Evolutionary conservation across 2,113 vertebrate species (phyloP), one percentile per base, ranked within the genome.

Genomic region (Scomber japonicus): DNA sequence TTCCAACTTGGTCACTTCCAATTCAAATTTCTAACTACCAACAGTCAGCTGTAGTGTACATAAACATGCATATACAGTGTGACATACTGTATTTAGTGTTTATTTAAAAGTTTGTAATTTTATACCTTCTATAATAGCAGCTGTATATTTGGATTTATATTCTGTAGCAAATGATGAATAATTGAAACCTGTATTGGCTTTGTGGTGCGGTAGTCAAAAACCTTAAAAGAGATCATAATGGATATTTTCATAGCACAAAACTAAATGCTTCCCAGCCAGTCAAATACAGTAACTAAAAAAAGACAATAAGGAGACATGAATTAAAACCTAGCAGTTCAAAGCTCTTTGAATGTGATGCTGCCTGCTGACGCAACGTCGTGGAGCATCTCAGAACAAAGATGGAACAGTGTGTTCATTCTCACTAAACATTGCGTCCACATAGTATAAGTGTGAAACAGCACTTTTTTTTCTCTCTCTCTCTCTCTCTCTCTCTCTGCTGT

Each of bases 341-440:
- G 69, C 40, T 16, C 19, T 63, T 51, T 46, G 11, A 30, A 31
- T 11, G 0, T 2, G 2, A 14, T 56, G 70, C 9, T 71, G 27
- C 48, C 0, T 40, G 35, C 35, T 40, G 19, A 12, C 24, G 56
- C 64, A 81, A 40, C 65, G 11, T 2, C 65, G 11, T 2, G 8
- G 10, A 61, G 35, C 53, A 17, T 55, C 67, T 30, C 3, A 2
- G 64, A 78, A 73, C 27, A 76, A 60, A 56, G 76, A 27, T 62
- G 50, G 76, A 88, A 80, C 87, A 64, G 14, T 3, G 6, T 21
- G 72, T 84, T 71, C 75, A 81, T 89, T 91, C 62, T 80, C 69
- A 85, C 48, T 63, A 69, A 69, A 14, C 67, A 44, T 16, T 69
- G 65, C 71, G 53, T 50, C 70, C 54, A 19, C 63, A 71, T 76